Evolutionary conservation across 2,113 vertebrate species (phyloP).

Genomic region (Cryptotis parvus): DNA sequence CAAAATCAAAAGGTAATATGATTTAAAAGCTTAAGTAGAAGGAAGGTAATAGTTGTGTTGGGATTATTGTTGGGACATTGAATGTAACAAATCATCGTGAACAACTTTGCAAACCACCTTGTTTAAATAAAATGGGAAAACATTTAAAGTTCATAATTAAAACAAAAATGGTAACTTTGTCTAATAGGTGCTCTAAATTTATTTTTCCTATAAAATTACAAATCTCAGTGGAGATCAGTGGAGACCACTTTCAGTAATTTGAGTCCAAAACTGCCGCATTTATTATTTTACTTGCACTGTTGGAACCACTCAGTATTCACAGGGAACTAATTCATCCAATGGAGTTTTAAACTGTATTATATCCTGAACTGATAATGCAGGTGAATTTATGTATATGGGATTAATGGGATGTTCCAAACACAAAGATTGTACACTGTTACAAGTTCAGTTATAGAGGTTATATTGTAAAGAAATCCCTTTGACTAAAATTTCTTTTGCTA

Average conservation of each 20-base stretch:
- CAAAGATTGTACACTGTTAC: background rate
- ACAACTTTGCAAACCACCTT: too few relatives aligned
- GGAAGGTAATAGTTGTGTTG: too few relatives aligned
- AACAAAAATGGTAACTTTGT: conserved; percentile 63
- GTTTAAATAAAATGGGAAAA: background rate
- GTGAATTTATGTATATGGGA: conserved; percentile 34
- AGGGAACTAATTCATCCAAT: conserved; percentile 61
- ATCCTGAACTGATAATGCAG: conserved; percentile 60
- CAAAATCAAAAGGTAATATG: too few relatives aligned
- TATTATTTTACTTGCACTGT: conserved; percentile 49
- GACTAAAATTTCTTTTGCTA: background rate
- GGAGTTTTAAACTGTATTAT: conserved; percentile 59
- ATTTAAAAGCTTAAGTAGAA: too few relatives aligned
- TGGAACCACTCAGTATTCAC: conserved; percentile 73
- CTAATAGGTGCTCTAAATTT: conserved; percentile 57
- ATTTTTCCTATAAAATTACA: conserved; percentile 70
- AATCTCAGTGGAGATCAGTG: conserved; percentile 66
- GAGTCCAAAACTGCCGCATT: conserved; percentile 42
- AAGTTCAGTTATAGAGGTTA: background rate
- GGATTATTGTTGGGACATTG: too few relatives aligned
- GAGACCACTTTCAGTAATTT: conserved; percentile 54
- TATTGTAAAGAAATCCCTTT: background rate
- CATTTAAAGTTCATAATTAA: conserved; percentile 47
- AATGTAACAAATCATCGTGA: too few relatives aligned
- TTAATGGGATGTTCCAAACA: background rate